These are phyloP conservation scores for Drosophila kuntzei DNA, from an alignment of 2,888 invertebrate species.

Conservation along the genomic window DNA sequence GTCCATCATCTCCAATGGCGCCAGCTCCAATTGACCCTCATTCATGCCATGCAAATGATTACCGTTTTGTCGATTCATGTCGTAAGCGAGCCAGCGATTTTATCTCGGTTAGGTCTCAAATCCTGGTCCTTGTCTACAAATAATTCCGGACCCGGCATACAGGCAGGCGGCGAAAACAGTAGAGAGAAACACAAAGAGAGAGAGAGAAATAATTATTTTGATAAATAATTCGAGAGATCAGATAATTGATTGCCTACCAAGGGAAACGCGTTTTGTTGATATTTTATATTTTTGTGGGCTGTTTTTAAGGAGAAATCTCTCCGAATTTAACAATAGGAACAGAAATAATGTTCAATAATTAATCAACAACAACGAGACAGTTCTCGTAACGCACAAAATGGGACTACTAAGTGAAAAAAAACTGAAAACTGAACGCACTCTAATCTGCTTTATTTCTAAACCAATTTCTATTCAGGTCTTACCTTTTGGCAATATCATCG, in stretches of 20 bases:
- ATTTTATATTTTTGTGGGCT: slow-evolving; percentile 56
- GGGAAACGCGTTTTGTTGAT: slow-evolving; percentile 58
- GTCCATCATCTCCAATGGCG: slow-evolving; percentile 42
- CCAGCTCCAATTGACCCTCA: slow-evolving; percentile 58
- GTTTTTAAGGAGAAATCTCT: slow-evolving; percentile 61
- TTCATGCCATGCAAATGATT: slow-evolving; percentile 64
- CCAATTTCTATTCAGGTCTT: not conserved
- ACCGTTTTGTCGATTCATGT: slow-evolving; percentile 65
- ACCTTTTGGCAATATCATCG: not conserved
- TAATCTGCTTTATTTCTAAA: slow-evolving; percentile 3
- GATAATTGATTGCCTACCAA: slow-evolving; percentile 45
- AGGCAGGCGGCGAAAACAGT: not conserved
- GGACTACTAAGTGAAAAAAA: slow-evolving; percentile 56
- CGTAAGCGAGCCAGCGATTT: slow-evolving; percentile 57
- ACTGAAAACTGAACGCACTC: slow-evolving; percentile 36
- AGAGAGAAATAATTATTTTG: slow-evolving; percentile 1
- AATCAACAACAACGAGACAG: slow-evolving; percentile 69
- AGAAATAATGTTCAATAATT: slow-evolving; percentile 67
- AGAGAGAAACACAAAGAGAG: not conserved
- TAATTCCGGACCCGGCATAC: no score
- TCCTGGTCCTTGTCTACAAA: slow-evolving; percentile 63
- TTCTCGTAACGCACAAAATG: slow-evolving; percentile 59
- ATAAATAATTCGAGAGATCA: not conserved
- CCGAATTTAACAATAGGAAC: slow-evolving; percentile 71
- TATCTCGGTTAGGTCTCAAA: slow-evolving; percentile 50